Base-by-base conservation (phyloP, 1,140 invertebrate species). In the Lutraria rhynchaena region DNA sequence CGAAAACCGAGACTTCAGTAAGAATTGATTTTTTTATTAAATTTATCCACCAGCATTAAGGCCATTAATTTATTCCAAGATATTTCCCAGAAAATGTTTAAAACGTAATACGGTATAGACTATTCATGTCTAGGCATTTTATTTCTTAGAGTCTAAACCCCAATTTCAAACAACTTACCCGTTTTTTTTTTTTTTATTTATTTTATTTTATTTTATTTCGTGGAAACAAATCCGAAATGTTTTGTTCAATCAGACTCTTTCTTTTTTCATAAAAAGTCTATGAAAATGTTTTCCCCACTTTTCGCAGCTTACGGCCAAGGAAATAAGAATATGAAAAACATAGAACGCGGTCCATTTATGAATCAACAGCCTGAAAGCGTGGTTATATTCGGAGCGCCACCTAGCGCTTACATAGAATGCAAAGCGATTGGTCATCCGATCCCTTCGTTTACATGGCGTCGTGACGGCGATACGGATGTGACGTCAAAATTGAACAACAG, bases 1-100 rank as follows among this genome's bases (percentile, higher is more conserved):
- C 33, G 57, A 83, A 44, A 33, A 69, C 5, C 65, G 86, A 69
- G 83, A 82, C 41, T 84, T 84, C 60, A 69, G 86, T 86, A 82
- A 73, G 71, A 83, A 27, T 1, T 24, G n/a, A 73, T 9, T 9
- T 19, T 33, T 49, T 29, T 46, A 49, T 29, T n/a, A n/a, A n/a
- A n/a, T n/a, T n/a, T n/a, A n/a, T n/a, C n/a, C n/a, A n/a, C n/a
- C n/a, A n/a, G n/a, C n/a, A n/a, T n/a, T 22, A 22, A 22, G 31
- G 58, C 3, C 29, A 17, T 3, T 27, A 22, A 29, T 17, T 4
- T 17, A 22, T 17, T 27, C 29, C 58, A 31, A 61, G 2, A 44
- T 15, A n/a, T 37, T 2, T 1, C 27, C 4, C 19, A 35, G 3
- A 13, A 35, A 15, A 3, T 3, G 19, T 29, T 44, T 41, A 35